Evolutionary conservation across 2,113 vertebrate species (phyloP), one percentile per base, ranked within the genome.

Genomic region (Panurus biarmicus): DNA sequence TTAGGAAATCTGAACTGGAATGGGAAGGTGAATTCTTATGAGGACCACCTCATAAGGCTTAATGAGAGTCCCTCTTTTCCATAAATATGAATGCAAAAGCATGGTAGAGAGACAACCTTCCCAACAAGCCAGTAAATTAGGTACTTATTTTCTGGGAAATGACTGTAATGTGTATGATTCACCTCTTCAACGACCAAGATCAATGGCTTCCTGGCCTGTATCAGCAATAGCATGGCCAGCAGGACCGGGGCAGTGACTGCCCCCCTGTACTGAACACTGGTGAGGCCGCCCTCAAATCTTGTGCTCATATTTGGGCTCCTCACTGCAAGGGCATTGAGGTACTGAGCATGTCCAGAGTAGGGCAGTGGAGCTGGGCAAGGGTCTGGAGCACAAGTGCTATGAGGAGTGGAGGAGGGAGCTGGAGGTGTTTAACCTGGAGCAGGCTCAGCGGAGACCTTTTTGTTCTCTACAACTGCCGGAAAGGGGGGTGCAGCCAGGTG

Each of bases 121-220:
- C 45, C 10, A 84, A 51, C 5, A 24, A 44, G 33, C 7, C 25
- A 45, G 42, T 28, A 26, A 24, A n/a, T 31, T 7, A 24, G 14
- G 11, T 25, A 42, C 4, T 54, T 45, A 2, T 17, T 29, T 23
- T 24, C 29, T 17, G 23, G 31, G 18, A 26, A 23, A 20, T 1
- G 24, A 8, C 28, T 9, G 15, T n/a, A 6, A n/a, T 1, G 5
- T 14, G 5, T 15, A 5, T 6, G 4, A 5, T 3, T 11, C 20
- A 4, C 3, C 28, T 19, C 44, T 6, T 15, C 4, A 6, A 15
- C 5, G 22, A 48, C 21, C 28, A 33, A 20, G 31, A 2, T 7
- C 18, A 45, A 4, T 23, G 38, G 10, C 62, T 5, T 31, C 23
- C 38, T 15, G 12, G 38, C 23, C 38, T 69, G 17, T 11, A 13